A percentile compares a stretch with the other conserved stretches of the same genome.
Evolutionary conservation across 2,113 vertebrate species (phyloP).

Genomic region (Amia ocellicauda): DNA sequence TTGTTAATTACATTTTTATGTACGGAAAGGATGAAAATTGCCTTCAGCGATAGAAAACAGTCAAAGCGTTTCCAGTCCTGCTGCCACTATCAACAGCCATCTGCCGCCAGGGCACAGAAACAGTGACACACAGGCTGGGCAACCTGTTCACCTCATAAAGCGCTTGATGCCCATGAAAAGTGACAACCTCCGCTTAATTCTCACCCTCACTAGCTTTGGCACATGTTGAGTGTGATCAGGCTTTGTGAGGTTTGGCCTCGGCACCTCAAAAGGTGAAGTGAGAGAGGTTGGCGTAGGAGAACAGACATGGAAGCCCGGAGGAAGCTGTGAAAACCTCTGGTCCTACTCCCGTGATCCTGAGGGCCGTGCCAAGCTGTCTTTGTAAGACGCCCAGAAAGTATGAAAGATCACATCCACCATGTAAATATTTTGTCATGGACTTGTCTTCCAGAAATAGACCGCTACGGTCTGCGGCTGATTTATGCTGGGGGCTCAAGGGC

Average conservation of each 20-base stretch:
- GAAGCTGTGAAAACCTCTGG: too few species aligned
- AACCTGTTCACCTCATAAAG: constrained; percentile 6
- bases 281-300: too few species aligned
- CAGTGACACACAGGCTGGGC: background rate
- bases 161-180: background rate
- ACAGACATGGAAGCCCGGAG: too few species aligned
- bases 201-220: background rate
- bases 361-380: too few species aligned
- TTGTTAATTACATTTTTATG: constrained; percentile 40
- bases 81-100: constrained; percentile 13
- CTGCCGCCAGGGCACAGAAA: background rate
- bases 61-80: constrained; percentile 5
- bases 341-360: too few species aligned
- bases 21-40: constrained; percentile 17
- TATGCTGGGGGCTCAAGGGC: too few species aligned
- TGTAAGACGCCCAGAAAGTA: too few species aligned
- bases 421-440: too few species aligned
- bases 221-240: background rate
- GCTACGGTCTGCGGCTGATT: too few species aligned
- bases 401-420: too few species aligned
- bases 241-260: background rate
- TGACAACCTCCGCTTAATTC: background rate
- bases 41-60: constrained; percentile 1
- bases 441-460: too few species aligned
- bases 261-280: background rate